Evolutionary conservation across 2,888 invertebrate genomes (phyloP), one percentile per base, ranked within the genome.

Genomic region (Melipona beecheii): DNA sequence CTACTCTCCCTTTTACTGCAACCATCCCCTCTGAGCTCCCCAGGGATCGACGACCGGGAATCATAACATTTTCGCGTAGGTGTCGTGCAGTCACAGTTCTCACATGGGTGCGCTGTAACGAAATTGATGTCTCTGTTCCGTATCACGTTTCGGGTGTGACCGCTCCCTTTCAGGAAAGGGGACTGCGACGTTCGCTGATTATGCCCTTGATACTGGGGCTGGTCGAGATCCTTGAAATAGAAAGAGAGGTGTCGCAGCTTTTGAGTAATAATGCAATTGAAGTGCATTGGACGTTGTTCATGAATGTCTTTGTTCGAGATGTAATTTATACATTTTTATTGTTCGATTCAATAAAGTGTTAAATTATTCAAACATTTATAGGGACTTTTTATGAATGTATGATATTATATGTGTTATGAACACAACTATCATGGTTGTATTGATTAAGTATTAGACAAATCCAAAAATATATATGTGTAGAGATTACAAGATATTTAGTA

Each of bases 91-190:
- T 91, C 89, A 91, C 31, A 66, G 72, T 83, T 89, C 85, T 91
- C 91, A 87, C 90, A 90, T 90, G 90, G 87, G 70, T 70, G 80
- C 78, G 89, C 85, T 86, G 58, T 88, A 89, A 91, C 89, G 89
- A 90, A 92, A 92, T 92, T 92, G 90, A 91, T 90, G 89, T 91
- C 91, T 92, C 90, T 91, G 90, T 92, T 91, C 91, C 87, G 87
- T 86, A 89, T 91, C 90, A 89, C 88, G 89, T 88, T 88, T 83
- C 84, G 84, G 78, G 68, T 68, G 88, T 78, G 84, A 70, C 76
- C 72, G 74, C n/a, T 56, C 31, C 24, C n/a, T 27, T 21, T 58
- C 50, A 5, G 52, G 68, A 64, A 86, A 70, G 72, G 80, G 86
- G 75, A 83, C 43, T 69, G 70, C 64, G 2, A 77, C 72, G 66